Evolutionary conservation across 2,797 vertebrate genomes (phyloP).

Genomic region (Gymnothorax reevesii): DNA sequence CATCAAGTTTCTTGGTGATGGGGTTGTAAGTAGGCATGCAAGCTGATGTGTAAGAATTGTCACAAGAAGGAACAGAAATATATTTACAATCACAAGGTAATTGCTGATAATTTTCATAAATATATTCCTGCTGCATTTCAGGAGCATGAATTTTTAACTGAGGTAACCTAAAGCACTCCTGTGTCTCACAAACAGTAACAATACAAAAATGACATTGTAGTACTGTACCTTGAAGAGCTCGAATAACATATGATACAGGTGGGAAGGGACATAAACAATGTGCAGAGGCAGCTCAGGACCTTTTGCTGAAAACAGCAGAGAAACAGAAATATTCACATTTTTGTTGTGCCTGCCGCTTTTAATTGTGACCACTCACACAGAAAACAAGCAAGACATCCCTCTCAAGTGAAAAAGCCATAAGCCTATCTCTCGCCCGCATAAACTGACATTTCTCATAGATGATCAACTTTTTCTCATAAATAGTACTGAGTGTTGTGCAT

Average conservation of each 20-base stretch:
- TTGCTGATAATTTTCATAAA: background rate
- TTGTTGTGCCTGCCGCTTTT: background rate
- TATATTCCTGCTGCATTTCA: background rate
- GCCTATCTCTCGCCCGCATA: background rate
- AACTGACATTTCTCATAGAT: background rate
- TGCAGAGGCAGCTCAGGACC: constrained; percentile 75
- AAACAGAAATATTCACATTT: background rate
- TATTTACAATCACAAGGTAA: background rate
- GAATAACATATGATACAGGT: constrained; percentile 98
- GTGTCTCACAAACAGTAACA: background rate
- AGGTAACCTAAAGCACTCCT: background rate
- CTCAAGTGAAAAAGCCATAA: background rate
- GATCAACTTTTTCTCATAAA: background rate
- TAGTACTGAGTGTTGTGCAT: background rate
- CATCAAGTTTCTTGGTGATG: no score
- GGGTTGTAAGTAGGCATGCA: background rate
- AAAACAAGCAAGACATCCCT: background rate
- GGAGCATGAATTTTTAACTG: background rate
- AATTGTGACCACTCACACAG: background rate
- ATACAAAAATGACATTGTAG: background rate
- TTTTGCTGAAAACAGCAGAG: constrained; percentile 74
- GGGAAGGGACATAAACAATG: constrained; percentile 95
- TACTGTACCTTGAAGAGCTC: constrained; percentile 93
- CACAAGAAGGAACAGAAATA: background rate
- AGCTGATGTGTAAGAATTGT: background rate